Conservation (phyloP, 2,888 invertebrate genomes). For the Anoplius nigerrimus region DNA sequence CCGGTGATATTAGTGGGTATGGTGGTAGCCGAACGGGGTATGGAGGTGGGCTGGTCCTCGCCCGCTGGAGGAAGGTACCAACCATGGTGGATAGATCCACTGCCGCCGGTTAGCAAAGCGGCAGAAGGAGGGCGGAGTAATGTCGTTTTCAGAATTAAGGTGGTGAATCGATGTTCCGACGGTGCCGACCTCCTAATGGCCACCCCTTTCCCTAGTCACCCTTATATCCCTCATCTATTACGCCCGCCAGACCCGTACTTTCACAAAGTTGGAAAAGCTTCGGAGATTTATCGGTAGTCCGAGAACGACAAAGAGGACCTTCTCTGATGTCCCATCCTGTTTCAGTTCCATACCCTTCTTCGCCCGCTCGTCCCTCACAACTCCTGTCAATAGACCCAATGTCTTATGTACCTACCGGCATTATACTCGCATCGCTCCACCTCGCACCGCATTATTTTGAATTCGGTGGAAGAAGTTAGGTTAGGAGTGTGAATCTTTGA, state of each 20-base stretch:
- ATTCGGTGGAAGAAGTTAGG: too few relatives aligned
- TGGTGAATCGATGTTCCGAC: slow-evolving; percentile 53
- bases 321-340: too few relatives aligned
- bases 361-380: too few relatives aligned
- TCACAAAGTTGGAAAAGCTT: slow-evolving; percentile 17
- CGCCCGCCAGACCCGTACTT: neutral
- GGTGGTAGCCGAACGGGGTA: slow-evolving; percentile 13
- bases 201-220: neutral
- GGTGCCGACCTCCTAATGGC: slow-evolving; percentile 17
- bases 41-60: neutral
- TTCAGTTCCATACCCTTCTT: too few relatives aligned
- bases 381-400: too few relatives aligned
- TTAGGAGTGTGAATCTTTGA: too few relatives aligned
- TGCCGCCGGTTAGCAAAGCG: slow-evolving; percentile 12
- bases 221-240: slow-evolving; percentile 1
- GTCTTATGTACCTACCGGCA: too few relatives aligned
- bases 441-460: too few relatives aligned
- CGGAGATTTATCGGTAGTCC: slow-evolving; percentile 18
- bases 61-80: too few relatives aligned
- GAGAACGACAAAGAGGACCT: too few relatives aligned
- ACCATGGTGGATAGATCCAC: too few relatives aligned
- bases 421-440: too few relatives aligned
- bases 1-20: slow-evolving; percentile 60
- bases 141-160: slow-evolving; percentile 60
- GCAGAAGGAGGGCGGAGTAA: slow-evolving; percentile 36